A percentile compares a stretch with the other conserved stretches of the same genome.
phyloP scores from a whole-genome alignment of 2,888 invertebrate species.

The Rhogogaster chlorosoma region DNA sequence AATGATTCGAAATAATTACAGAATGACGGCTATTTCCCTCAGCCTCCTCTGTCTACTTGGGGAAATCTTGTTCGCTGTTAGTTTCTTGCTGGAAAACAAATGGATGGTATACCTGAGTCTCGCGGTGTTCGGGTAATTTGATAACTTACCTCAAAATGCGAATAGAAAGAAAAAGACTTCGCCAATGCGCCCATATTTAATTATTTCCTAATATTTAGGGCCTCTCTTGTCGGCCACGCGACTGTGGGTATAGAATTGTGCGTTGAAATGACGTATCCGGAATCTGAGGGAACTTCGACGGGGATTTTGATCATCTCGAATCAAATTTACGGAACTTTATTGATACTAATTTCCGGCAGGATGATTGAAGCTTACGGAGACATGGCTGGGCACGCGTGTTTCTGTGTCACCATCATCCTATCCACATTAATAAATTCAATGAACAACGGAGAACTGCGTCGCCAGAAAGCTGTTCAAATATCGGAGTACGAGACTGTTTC shows the following conservation, averaged over 20 bases:
- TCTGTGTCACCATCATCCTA: neutral
- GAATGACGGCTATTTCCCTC: neutral
- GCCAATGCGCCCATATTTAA: neutral
- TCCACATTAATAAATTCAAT: neutral
- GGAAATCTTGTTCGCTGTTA: neutral
- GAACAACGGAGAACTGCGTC: neutral
- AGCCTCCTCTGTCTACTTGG: neutral
- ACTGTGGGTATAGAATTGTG: neutral
- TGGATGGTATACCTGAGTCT: neutral
- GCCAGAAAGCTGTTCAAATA: neutral
- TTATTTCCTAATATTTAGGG: neutral
- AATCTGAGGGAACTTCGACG: neutral
- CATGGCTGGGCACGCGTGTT: neutral
- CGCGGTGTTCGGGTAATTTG: neutral
- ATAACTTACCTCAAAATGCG: neutral
- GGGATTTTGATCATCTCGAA: neutral
- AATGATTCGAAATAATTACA: neutral
- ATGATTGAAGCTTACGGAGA: slow-evolving; percentile 18
- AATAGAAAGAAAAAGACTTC: neutral
- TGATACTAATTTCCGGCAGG: neutral
- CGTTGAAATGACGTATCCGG: slow-evolving; percentile 20
- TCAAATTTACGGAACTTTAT: neutral
- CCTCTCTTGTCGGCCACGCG: neutral
- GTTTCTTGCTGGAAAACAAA: slow-evolving; percentile 5
- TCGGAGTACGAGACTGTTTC: neutral